Percentiles rank a stretch among this genome's conserved stretches.
These are phyloP conservation scores for Synanthedon tipuliformis DNA, from an alignment of 2,888 invertebrate species.

Conservation along the genomic window DNA sequence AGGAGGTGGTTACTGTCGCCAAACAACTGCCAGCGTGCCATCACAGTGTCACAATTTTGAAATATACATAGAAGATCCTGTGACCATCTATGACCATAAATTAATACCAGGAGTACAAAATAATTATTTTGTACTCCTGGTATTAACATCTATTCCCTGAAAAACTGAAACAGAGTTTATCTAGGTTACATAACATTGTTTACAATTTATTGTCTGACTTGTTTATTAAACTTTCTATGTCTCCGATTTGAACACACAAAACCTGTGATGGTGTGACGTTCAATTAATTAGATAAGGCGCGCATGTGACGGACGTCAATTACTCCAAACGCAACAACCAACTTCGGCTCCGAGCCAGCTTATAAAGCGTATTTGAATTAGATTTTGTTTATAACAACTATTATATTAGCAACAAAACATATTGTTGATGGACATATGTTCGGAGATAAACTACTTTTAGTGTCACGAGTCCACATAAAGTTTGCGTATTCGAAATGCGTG, in stretches of 20 bases:
- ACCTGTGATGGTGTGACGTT: constrained; percentile 13
- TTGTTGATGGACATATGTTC: background rate
- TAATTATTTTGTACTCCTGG: no score
- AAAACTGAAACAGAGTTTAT: no score
- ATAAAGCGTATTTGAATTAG: constrained; percentile 9
- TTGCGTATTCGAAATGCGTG: background rate
- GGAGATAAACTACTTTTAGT: background rate
- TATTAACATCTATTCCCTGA: no score
- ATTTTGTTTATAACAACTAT: background rate
- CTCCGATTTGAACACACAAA: background rate
- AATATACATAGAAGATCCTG: no score
- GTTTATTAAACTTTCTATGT: background rate
- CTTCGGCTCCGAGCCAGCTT: constrained; percentile 31
- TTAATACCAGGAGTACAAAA: no score
- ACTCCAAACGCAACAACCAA: constrained; percentile 14
- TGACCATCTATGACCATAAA: no score
- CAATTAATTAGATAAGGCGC: constrained; percentile 18
- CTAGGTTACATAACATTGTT: no score
- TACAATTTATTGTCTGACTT: no score
- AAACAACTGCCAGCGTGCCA: no score
- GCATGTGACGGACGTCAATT: constrained; percentile 17
- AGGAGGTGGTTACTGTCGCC: no score
- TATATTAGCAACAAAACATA: background rate
- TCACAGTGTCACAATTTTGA: no score
- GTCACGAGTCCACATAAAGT: background rate